Evolutionary conservation across 2,888 invertebrate genomes (phyloP), one percentile per base, ranked within the genome.

Genomic region (Epiblema foenella): DNA sequence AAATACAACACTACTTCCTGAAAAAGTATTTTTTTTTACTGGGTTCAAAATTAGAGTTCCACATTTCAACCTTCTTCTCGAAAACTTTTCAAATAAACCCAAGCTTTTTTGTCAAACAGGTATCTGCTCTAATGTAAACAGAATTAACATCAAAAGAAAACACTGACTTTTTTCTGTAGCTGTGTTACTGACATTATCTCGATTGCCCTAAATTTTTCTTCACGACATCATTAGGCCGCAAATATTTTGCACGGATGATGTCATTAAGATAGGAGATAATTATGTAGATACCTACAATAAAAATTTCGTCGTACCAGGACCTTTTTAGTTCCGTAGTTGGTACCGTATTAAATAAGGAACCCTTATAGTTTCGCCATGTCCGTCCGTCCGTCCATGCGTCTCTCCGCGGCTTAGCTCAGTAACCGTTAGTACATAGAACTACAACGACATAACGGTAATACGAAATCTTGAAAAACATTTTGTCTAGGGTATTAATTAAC

Each of bases 191-290:
- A 46, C 64, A 42, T 52, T 65, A 69, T 69, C 58, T 64, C 29
- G 29, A 69, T 29, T 52, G 20, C 52, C 39, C 51, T 39, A 58
- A 58, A 66, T 56, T 65, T 37, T 49, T 54, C 37, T 60, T 66
- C 60, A 66, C 46, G 54, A 24, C 54, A 56, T 56, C 65, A 46
- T 70, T 70, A 59, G 20, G 46, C 17, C 20, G 49, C 17, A 42
- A 52, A 66, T 49, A 66, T 66, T 60, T 46, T 49, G 20, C 59
- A 42, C 46, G 46, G 65, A 70, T 66, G 65, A 46, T 60, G 24
- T 62, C 65, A 66, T 70, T 60, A 54, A 60, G 54, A 66, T 70
- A 20, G 12, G 1, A 54, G 65, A 69, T 69, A 64, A 17, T 15
- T 20, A 11, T 15, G 12, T 0, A 54, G 65, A 69, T 69, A 64